A percentile compares a stretch with the other conserved stretches of the same genome.
These are phyloP conservation scores for Drosophila formosana DNA, from an alignment of 2,888 invertebrate genomes.

Conservation along the genomic window DNA sequence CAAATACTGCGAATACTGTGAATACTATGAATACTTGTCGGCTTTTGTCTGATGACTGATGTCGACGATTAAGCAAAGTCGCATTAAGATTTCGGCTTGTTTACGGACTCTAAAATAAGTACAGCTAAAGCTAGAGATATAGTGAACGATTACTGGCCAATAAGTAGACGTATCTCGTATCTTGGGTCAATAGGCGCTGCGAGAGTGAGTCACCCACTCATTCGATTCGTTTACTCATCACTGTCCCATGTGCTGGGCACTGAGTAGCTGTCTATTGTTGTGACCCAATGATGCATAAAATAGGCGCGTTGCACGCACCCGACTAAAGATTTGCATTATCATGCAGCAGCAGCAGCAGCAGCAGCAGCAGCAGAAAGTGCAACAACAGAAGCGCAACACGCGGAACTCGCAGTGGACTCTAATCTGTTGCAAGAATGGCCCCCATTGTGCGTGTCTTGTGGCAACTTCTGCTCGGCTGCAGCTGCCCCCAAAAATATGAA, in stretches of 20 bases:
- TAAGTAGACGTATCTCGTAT: not conserved
- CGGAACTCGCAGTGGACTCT: constrained; percentile 23
- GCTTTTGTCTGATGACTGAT: constrained; percentile 4
- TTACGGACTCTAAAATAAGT: no score
- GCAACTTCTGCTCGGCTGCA: constrained; percentile 24
- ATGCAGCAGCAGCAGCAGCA: no score
- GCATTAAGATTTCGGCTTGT: constrained; percentile 9
- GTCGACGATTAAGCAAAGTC: not conserved
- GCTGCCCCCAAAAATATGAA: constrained; percentile 17
- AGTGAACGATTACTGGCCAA: not conserved
- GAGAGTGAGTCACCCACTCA: constrained; percentile 39
- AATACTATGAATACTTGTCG: constrained; percentile 1
- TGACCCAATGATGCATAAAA: constrained; percentile 59
- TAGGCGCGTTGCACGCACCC: constrained; percentile 54
- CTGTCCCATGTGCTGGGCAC: not conserved
- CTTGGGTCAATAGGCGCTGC: constrained; percentile 36
- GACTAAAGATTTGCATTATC: constrained; percentile 66
- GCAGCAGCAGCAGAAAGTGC: constrained; percentile 31
- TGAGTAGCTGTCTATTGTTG: constrained; percentile 58
- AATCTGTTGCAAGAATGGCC: constrained; percentile 70
- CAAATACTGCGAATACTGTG: constrained; percentile 4
- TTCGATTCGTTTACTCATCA: constrained; percentile 23
- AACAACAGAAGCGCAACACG: constrained; percentile 15
- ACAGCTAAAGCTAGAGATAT: not conserved
- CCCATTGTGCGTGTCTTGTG: constrained; percentile 55